Evolutionary conservation across 2,797 vertebrate species (phyloP).

Genomic region (Presbytis comata): DNA sequence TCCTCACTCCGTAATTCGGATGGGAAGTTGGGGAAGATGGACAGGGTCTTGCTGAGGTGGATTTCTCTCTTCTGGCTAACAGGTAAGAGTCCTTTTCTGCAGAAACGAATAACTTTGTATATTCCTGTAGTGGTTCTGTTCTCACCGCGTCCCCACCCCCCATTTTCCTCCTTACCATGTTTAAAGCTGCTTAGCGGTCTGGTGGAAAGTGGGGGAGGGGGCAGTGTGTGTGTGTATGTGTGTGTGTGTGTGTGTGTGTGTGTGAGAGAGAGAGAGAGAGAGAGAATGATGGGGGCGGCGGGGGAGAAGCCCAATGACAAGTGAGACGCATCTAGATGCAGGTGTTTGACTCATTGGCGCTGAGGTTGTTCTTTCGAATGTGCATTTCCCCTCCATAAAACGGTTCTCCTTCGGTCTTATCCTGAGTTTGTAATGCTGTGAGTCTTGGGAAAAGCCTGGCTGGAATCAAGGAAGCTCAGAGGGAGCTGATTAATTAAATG

Average conservation of each 20-base stretch:
- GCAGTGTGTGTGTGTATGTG: not conserved
- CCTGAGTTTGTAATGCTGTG: constrained; percentile 32
- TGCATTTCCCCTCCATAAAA: not conserved
- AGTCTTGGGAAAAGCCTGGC: constrained; percentile 24
- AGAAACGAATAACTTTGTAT: constrained; percentile 48
- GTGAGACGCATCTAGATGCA: constrained; percentile 8
- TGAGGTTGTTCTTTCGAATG: not conserved
- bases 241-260: not conserved
- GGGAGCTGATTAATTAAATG: not conserved
- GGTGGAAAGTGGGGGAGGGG: not conserved
- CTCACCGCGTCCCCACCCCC: not conserved
- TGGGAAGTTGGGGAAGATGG: constrained; percentile 81
- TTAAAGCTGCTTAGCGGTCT: not conserved
- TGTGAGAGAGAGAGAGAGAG: too few relatives aligned
- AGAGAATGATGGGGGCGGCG: not conserved
- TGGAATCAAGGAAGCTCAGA: not conserved
- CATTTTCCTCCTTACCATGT: not conserved
- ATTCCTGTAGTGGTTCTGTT: not conserved
- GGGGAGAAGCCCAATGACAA: not conserved
- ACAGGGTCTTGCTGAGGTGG: constrained; percentile 79
- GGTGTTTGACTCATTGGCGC: constrained; percentile 40
- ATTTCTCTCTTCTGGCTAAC: constrained; percentile 82
- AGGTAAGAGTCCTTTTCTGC: constrained; percentile 78
- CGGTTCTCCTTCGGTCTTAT: not conserved
- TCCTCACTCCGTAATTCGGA: constrained; percentile 10